These are phyloP conservation scores for Euproctis similis DNA, from an alignment of 2,888 invertebrate genomes.

Conservation along the genomic window DNA sequence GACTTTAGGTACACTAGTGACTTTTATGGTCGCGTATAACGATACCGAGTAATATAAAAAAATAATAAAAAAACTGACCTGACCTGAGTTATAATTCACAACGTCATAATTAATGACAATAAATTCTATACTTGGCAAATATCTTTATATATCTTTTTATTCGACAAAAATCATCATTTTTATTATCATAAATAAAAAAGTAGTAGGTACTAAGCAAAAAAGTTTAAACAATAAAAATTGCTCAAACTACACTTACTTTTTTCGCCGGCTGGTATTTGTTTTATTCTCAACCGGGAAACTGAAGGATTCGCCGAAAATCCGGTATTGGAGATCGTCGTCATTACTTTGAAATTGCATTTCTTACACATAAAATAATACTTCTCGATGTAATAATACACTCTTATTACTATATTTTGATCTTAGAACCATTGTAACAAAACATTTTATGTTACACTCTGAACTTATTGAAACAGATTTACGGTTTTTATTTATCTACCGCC, in stretches of 20 bases:
- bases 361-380: constrained; percentile 53
- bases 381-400: constrained; percentile 56
- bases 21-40: too few species aligned
- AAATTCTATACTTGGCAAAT: too few species aligned
- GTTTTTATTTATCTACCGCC: constrained; percentile 5
- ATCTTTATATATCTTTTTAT: too few species aligned
- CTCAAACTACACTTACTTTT: constrained; percentile 65
- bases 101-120: too few species aligned
- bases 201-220: too few species aligned
- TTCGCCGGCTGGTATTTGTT: constrained; percentile 39
- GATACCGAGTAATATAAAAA: too few species aligned
- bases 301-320: constrained; percentile 72
- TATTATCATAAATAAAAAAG: not conserved
- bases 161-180: too few species aligned
- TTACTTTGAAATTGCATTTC: constrained; percentile 72
- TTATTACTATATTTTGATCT: constrained; percentile 51
- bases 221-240: constrained; percentile 13
- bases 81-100: too few species aligned
- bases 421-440: constrained; percentile 55
- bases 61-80: too few species aligned
- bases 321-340: constrained; percentile 70
- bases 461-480: constrained; percentile 14
- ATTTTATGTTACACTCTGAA: constrained; percentile 26
- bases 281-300: constrained; percentile 49
- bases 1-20: too few species aligned